phyloP scores from a whole-genome alignment of 2,797 vertebrate species.

The Pampus argenteus region DNA sequence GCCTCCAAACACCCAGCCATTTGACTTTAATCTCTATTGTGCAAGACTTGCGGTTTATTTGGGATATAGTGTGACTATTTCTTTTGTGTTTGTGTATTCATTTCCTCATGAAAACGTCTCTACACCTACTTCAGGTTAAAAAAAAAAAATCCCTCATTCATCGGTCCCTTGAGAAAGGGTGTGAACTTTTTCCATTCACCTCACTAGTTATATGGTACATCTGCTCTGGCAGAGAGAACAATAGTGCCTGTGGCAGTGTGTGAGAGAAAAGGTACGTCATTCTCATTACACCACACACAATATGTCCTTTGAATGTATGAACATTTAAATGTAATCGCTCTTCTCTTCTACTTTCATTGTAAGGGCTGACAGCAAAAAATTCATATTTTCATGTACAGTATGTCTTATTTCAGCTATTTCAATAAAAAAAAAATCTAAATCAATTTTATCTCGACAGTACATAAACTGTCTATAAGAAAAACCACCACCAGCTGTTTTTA shows the following conservation, averaged over 20 bases:
- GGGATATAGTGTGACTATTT: not conserved
- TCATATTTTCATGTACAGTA: not conserved
- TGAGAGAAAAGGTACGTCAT: not conserved
- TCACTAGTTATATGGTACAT: not conserved
- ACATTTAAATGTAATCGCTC: not conserved
- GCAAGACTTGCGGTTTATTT: not conserved
- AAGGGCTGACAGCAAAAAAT: not conserved
- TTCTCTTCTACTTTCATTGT: not conserved
- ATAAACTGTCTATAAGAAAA: not conserved
- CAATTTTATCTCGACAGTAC: not conserved
- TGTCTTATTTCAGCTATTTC: not conserved
- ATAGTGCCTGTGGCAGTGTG: not conserved
- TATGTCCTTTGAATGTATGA: not conserved
- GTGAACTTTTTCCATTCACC: conserved; percentile 34
- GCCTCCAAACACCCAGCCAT: not conserved
- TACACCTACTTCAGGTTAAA: not conserved
- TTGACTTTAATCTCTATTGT: conserved; percentile 6
- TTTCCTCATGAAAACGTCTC: conserved; percentile 4
- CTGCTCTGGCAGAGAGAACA: not conserved
- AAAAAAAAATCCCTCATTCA: conserved; percentile 11
- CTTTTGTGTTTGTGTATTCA: not conserved
- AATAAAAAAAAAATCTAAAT: too few relatives aligned
- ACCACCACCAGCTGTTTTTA: not conserved
- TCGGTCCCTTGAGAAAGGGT: conserved; percentile 55
- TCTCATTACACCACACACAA: not conserved